Conservation (phyloP, 92 coral and sea anemone genomes). For the Porites lobata region DNA sequence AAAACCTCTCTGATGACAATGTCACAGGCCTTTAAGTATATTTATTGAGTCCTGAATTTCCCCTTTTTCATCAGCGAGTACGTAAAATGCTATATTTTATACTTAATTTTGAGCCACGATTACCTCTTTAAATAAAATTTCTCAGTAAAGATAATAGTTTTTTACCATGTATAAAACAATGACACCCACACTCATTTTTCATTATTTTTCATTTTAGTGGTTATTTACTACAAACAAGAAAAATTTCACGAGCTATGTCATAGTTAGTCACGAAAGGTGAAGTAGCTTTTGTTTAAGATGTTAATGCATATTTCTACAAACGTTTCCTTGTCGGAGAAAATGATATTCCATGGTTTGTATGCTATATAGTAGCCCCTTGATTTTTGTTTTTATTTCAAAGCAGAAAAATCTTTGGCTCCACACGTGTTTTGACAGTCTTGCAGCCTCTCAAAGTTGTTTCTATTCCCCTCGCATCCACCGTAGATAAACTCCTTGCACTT, state of each 20-base stretch:
- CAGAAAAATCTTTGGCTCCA: constrained; percentile 12
- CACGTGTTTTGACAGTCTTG: constrained; percentile 64
- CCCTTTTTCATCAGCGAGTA: too few species aligned
- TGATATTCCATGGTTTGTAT: not conserved
- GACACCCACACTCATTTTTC: not conserved
- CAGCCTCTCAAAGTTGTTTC: constrained; percentile 65
- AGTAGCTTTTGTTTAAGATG: too few species aligned
- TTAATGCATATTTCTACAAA: too few species aligned
- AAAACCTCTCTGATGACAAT: too few species aligned
- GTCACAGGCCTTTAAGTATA: too few species aligned
- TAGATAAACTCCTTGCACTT: constrained; percentile 69
- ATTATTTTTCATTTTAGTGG: too few species aligned
- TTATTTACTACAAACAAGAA: too few species aligned
- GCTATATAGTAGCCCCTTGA: not conserved
- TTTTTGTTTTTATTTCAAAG: not conserved
- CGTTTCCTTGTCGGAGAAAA: not conserved
- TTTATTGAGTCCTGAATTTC: too few species aligned
- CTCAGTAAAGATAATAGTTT: not conserved
- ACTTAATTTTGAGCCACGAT: not conserved
- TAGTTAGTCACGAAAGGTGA: too few species aligned
- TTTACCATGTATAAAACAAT: not conserved
- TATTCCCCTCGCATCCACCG: constrained; percentile 82
- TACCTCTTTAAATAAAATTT: not conserved
- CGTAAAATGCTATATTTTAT: too few species aligned
- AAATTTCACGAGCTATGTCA: too few species aligned